phyloP scores from a whole-genome alignment of 30 jellyfish, hydroid and myxozoan species.

The Turritopsis dohrnii region DNA sequence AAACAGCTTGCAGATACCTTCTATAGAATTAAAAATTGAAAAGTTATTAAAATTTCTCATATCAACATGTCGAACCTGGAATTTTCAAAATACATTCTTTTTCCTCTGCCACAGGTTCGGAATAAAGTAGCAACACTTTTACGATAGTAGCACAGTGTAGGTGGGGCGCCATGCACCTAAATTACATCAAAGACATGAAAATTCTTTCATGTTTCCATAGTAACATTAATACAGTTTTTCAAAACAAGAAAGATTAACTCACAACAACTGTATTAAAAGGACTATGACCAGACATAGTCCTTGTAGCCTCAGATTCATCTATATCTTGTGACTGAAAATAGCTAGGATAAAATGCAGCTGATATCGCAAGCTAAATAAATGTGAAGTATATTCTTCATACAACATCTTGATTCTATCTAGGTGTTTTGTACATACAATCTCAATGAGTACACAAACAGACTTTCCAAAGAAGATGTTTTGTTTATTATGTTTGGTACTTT shows the following conservation, averaged over 20 bases:
- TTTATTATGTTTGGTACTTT: too few species aligned
- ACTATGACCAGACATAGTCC: constrained; percentile 70
- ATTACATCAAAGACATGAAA: background rate
- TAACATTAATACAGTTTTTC: background rate
- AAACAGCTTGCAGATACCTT: background rate
- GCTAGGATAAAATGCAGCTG: constrained; percentile 94
- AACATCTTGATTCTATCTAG: too few species aligned
- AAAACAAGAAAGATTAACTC: constrained; percentile 11
- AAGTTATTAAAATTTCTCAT: too few species aligned
- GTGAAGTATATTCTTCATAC: too few species aligned
- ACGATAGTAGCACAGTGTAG: constrained; percentile 61
- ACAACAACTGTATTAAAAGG: constrained; percentile 87
- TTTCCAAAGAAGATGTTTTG: too few species aligned
- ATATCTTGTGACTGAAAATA: constrained; percentile 60
- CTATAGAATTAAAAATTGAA: background rate
- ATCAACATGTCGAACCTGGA: constrained; percentile 89
- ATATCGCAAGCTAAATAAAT: constrained; percentile 48
- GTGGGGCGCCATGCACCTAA: constrained; percentile 82
- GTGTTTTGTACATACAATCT: too few species aligned
- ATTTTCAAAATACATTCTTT: constrained; percentile 67
- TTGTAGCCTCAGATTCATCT: constrained; percentile 76
- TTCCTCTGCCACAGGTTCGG: constrained; percentile 87
- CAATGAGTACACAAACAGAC: too few species aligned
- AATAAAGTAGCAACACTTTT: constrained; percentile 58
- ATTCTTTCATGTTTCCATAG: background rate